Base-by-base conservation (phyloP, 2,888 invertebrate species). In the Smittia aterrima region DNA sequence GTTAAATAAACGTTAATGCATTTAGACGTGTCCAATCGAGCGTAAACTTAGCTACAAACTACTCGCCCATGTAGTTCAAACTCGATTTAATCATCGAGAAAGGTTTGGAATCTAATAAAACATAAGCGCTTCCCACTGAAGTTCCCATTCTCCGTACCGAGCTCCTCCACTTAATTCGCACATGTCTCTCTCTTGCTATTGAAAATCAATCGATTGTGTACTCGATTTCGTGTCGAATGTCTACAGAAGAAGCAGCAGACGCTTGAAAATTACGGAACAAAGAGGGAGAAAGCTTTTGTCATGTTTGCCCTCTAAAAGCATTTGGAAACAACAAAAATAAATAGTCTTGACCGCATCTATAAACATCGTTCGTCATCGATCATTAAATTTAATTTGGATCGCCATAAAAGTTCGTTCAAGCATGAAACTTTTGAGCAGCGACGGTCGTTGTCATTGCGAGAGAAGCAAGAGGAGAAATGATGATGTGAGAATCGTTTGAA, bases 331-430 rank as follows among this genome's bases (percentile, higher is more conserved):
- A 24, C 11, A 7, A 24, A 25, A 64, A 64, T 64, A 64, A 64
- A 24, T 24, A 64, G 64, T 18, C 62, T 71, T 62, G 72, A 72
- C 72, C 72, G 62, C 62, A 62, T 72, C 54, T n/a, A 72, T 71
- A 71, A 72, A 72, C 58, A 72, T 32, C 24, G 54, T 70, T 41
- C 20, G 58, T 72, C 62, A 72, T 72, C 62, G 72, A 72, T 72
- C 72, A 72, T 62, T 72, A 62, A 72, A 72, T 72, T 72, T 72
- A 72, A 72, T 72, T 72, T 72, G 32, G 58, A 58, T 13, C 27
- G 25, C 58, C 22, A 72, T 72, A 72, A 72, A 72, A 72, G 72
- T 27, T 22, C 58, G 58, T 40, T 72, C 24, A 62, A 72, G 62
- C 72, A 54, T 72, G 16, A 62, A 72, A 58, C 25, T 72, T 53